Base-by-base conservation (phyloP, 2,797 vertebrate species). In the Paedocypris micromegethes region DNA sequence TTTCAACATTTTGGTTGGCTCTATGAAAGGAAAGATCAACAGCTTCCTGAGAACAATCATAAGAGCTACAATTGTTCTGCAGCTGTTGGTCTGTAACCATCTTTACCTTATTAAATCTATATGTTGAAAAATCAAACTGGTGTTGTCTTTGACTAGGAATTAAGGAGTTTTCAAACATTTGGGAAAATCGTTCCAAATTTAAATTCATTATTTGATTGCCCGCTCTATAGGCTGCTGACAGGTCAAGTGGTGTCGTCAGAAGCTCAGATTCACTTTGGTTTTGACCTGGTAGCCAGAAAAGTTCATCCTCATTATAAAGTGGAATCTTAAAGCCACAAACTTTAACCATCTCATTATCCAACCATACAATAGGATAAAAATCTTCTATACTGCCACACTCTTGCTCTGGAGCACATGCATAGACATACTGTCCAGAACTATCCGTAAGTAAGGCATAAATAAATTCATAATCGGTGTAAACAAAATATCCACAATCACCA, bases 401-500 rank as follows among this genome's bases (percentile, higher is more conserved):
- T 0, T 77, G 77, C 74, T 93, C 92, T 6, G 94, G 92, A 71
- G 89, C 83, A 82, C 93, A 97, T 1, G 93, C 83, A 37, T 97
- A 98, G 2, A 93, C 93, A 80, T 94, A 94, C 70, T 95, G 89
- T 3, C 94, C 96, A 64, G 89, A 90, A 66, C 85, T 86, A 86
- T 99, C 96, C 60, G 97, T 98, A 46, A 99, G 91, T 70, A 98
- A 81, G 0, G 93, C 93, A 84, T 98, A 99, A 64, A 98, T 91
- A 65, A 92, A 98, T 64, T 94, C 90, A 67, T 90, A 90, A 81
- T 98, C 95, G 52, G 91, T 93, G 77, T 97, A 98, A 85, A 96
- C 90, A 86, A 92, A 98, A 80, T 97, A 95, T 9, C 95, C 96
- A 88, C 91, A 98, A 64, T 96, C 87, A 46, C 93, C 93, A 78